Base-by-base conservation (phyloP, 2,888 invertebrate species). In the Parthenolecanium corni region DNA sequence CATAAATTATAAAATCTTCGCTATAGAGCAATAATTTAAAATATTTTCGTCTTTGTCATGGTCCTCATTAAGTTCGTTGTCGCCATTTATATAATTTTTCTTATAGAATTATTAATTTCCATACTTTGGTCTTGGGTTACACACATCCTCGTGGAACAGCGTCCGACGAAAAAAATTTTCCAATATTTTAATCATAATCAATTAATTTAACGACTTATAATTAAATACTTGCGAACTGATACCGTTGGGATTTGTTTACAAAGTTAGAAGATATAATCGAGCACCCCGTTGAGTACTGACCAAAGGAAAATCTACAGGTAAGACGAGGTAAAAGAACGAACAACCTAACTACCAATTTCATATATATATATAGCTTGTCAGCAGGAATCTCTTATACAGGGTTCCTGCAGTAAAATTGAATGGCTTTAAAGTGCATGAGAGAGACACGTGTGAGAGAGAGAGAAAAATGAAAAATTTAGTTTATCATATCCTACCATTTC, bases 261-360 rank as follows among this genome's bases (percentile, higher is more conserved):
- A 57, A 57, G 57, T 57, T 44, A 3, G 44, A 57, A 57, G 57
- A 57, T 44, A 57, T 46, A 57, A 57, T 57, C 47, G 57, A 31
- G 46, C 57, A 31, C 36, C 57, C 57, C 47, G 57, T 57, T 16
- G 57, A 24, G 57, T 24, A 42, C 46, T 31, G 16, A 20, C 44
- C 31, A 16, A 46, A 57, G 46, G 25, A 47, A 44, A 57, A 57
- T 57, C 57, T 46, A 46, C 36, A 25, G 46, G 46, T 1, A 44
- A 18, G 20, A n/a, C n/a, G 20, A 31, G 31, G 9, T 31, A 31
- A 31, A 44, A 44, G n/a, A 44, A 44, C 44, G 44, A 46, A 20
- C 46, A 25, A n/a, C n/a, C n/a, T n/a, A n/a, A n/a, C n/a, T 25
- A 31, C 36, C 16, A 44, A 31, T 31, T 57, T 46, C 46, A 46